phyloP scores from a whole-genome alignment of 2,888 invertebrate genomes.

The Platycnemis pennipes region DNA sequence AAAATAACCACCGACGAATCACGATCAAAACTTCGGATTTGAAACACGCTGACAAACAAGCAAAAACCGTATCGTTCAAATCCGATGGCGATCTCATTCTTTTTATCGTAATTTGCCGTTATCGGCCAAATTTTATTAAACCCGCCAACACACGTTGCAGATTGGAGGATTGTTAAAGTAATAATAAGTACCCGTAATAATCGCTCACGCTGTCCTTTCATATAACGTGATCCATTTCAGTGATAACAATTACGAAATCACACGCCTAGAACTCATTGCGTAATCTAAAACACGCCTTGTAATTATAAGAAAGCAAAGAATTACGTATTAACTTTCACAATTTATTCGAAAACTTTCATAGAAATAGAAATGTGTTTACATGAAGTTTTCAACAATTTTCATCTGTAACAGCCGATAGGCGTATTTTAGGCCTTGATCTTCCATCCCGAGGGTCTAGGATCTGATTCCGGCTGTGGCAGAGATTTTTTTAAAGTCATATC shows the following conservation, averaged over 20 bases:
- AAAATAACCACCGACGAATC: not conserved
- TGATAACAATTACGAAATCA: not conserved
- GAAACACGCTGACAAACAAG: not conserved
- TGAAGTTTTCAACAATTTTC: too few species aligned
- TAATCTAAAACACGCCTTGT: too few species aligned
- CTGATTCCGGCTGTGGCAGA: too few species aligned
- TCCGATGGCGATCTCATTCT: not conserved
- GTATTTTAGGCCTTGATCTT: too few species aligned
- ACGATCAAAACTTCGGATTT: not conserved
- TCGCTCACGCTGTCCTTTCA: not conserved
- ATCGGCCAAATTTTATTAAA: not conserved
- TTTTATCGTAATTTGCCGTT: not conserved
- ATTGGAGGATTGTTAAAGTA: not conserved
- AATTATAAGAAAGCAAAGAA: too few species aligned
- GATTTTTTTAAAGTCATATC: too few species aligned
- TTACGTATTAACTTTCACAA: too few species aligned
- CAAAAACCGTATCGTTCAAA: not conserved
- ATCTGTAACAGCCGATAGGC: too few species aligned
- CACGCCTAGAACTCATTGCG: too few species aligned
- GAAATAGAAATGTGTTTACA: too few species aligned
- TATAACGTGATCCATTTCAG: conserved; percentile 7
- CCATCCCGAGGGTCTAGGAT: too few species aligned
- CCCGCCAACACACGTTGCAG: not conserved
- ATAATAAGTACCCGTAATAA: not conserved
- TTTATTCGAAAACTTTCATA: too few species aligned